These are phyloP conservation scores for Candidula unifasciata DNA, from an alignment of 2,888 invertebrate genomes.

Conservation along the genomic window DNA sequence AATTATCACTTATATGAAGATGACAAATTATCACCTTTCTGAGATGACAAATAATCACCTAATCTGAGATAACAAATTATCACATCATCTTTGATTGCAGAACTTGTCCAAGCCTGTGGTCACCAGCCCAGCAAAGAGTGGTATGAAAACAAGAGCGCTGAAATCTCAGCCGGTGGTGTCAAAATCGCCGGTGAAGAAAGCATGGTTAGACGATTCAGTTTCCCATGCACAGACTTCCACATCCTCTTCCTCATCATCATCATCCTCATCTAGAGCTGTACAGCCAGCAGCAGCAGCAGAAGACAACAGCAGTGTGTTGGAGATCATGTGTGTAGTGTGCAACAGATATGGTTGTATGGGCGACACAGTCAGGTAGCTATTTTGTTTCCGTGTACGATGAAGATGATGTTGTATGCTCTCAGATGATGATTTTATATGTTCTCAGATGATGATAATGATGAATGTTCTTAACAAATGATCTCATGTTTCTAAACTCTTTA, in stretches of 20 bases:
- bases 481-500: too few species aligned
- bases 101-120: neutral
- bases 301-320: neutral
- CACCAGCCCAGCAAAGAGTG: neutral
- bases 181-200: neutral
- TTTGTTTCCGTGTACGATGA: too few species aligned
- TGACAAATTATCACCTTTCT: too few species aligned
- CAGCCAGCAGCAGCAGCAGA: neutral
- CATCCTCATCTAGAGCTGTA: neutral
- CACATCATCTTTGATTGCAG: neutral
- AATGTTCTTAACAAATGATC: too few species aligned
- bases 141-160: neutral
- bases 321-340: slow-evolving; percentile 66
- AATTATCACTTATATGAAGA: too few species aligned
- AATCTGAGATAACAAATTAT: too few species aligned
- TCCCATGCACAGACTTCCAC: slow-evolving; percentile 10
- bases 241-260: neutral
- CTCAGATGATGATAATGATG: too few species aligned
- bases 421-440: too few species aligned
- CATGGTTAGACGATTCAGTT: neutral
- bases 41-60: too few species aligned
- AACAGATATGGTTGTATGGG: slow-evolving; percentile 59
- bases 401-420: too few species aligned
- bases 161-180: neutral
- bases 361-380: slow-evolving; percentile 66